Percentiles rank a stretch among this genome's conserved stretches.
These are phyloP conservation scores for Porites lutea DNA, from an alignment of 64 coral and sea anemone genomes.

Conservation along the genomic window DNA sequence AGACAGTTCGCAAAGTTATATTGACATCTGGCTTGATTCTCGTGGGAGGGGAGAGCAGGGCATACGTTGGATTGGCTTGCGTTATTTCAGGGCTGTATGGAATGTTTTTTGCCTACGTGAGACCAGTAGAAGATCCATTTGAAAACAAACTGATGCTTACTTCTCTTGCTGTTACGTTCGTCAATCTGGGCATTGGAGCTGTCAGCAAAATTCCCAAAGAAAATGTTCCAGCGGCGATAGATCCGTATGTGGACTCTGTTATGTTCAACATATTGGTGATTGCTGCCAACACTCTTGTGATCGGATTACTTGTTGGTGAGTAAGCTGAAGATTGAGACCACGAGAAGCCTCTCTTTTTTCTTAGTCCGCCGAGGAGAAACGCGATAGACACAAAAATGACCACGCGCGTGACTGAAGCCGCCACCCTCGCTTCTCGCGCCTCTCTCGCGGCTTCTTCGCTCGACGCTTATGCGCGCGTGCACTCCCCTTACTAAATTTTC, in stretches of 20 bases:
- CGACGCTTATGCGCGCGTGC: no score
- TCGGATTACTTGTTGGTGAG: slow-evolving; percentile 48
- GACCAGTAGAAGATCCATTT: slow-evolving; percentile 42
- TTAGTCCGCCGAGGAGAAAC: no score
- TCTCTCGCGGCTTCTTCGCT: no score
- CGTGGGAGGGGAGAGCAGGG: slow-evolving; percentile 65
- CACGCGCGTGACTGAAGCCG: no score
- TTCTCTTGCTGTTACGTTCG: slow-evolving; percentile 48
- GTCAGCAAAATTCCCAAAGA: slow-evolving; percentile 56
- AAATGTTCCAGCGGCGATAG: slow-evolving; percentile 16
- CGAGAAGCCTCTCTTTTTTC: no score
- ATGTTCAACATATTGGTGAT: slow-evolving; percentile 48
- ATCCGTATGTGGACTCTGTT: slow-evolving; percentile 45
- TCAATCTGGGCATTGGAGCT: slow-evolving; percentile 51
- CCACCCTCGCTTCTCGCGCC: neutral
- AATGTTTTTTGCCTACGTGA: slow-evolving; percentile 44
- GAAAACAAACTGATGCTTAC: slow-evolving; percentile 46
- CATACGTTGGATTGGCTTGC: slow-evolving; percentile 58
- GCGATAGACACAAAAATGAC: no score
- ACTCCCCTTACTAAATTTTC: no score
- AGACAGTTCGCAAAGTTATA: slow-evolving; percentile 62
- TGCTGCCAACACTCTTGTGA: slow-evolving; percentile 36
- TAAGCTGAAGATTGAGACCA: neutral
- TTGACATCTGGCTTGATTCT: slow-evolving; percentile 60
- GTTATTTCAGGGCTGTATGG: slow-evolving; percentile 56